Conservation (phyloP, 2,113 vertebrate genomes). For the Siniperca chuatsi region DNA sequence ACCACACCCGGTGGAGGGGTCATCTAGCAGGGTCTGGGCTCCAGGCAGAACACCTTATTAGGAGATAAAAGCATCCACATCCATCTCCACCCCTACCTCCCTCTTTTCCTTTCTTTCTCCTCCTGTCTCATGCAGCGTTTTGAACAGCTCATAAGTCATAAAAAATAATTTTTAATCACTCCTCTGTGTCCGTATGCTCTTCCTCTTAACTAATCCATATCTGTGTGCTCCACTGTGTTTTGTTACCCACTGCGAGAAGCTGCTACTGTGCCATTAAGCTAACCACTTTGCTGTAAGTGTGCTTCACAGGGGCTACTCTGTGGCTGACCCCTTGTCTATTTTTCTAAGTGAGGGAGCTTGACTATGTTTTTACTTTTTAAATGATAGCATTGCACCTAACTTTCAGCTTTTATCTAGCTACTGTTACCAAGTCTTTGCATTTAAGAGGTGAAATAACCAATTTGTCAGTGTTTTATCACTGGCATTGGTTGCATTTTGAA, state of each 20-base stretch:
- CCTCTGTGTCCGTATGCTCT: neutral
- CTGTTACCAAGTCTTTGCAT: neutral
- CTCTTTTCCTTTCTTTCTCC: slow-evolving; percentile 30
- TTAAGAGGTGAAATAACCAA: slow-evolving; percentile 7
- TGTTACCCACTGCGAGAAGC: slow-evolving; percentile 15
- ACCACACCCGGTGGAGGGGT: slow-evolving; percentile 76
- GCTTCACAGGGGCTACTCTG: slow-evolving; percentile 1
- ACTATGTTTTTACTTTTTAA: slow-evolving; percentile 25
- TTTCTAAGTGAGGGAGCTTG: neutral
- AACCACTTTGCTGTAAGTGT: slow-evolving; percentile 44
- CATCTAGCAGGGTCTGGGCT: slow-evolving; percentile 70
- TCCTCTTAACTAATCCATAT: slow-evolving; percentile 14
- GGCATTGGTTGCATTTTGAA: neutral
- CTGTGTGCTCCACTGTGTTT: slow-evolving; percentile 27
- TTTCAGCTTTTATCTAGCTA: slow-evolving; percentile 15
- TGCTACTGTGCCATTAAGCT: slow-evolving; percentile 30
- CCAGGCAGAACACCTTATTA: slow-evolving; percentile 81
- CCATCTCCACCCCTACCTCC: slow-evolving; percentile 36
- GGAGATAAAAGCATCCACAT: slow-evolving; percentile 77
- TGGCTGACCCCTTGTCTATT: slow-evolving; percentile 17
- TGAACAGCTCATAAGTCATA: slow-evolving; percentile 35
- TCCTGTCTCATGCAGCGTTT: slow-evolving; percentile 17
- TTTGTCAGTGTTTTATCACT: neutral
- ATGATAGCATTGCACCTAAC: slow-evolving; percentile 6
- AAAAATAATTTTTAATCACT: slow-evolving; percentile 29